phyloP scores from a whole-genome alignment of 2,888 invertebrate species.

The Sesia bembeciformis region DNA sequence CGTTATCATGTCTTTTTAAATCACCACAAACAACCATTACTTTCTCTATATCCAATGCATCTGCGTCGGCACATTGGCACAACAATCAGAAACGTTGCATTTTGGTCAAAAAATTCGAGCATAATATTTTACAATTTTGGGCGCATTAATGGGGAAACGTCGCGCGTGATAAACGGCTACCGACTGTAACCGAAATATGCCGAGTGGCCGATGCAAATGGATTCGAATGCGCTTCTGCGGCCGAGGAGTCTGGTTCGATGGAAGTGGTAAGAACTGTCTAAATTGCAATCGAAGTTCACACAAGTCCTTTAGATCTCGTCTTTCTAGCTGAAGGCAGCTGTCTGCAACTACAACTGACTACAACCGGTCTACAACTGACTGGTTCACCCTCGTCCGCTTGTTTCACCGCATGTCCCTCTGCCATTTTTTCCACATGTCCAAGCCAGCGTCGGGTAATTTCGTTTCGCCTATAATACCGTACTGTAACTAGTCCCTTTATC shows the following conservation, averaged over 20 bases:
- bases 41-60: not conserved
- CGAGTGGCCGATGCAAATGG: constrained; percentile 46
- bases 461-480: too few relatives aligned
- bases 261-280: constrained; percentile 3
- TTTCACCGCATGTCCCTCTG: too few relatives aligned
- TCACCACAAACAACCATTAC: not conserved
- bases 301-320: too few relatives aligned
- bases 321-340: too few relatives aligned
- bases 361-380: too few relatives aligned
- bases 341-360: too few relatives aligned
- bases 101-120: constrained; percentile 21
- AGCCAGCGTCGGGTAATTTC: too few relatives aligned
- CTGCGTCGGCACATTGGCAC: not conserved
- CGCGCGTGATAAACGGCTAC: constrained; percentile 36
- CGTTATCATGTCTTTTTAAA: too few relatives aligned
- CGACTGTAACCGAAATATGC: constrained; percentile 45
- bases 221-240: constrained; percentile 27
- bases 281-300: too few relatives aligned
- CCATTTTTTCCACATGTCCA: too few relatives aligned
- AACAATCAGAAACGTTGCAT: not conserved
- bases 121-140: constrained; percentile 42
- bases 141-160: constrained; percentile 29
- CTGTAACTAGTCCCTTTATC: too few relatives aligned
- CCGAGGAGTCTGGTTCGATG: constrained; percentile 7
- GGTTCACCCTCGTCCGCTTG: too few relatives aligned